Conservation (phyloP, 2,888 invertebrate species). For the Meganola albula region DNA sequence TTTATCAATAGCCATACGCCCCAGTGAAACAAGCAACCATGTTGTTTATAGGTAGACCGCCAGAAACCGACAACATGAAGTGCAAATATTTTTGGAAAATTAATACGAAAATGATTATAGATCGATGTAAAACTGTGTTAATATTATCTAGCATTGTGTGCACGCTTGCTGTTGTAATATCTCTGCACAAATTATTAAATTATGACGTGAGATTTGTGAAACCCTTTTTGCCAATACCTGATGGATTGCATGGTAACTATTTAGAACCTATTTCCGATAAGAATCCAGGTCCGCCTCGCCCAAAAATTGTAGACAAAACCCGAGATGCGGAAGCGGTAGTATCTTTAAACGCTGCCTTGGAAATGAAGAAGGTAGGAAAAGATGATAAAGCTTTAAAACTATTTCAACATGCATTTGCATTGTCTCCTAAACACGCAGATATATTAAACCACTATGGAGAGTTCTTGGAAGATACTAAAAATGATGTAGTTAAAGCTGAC, state of each 20-base stretch:
- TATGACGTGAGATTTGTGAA: constrained; percentile 56
- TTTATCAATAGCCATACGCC: constrained; percentile 42
- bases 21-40: constrained; percentile 40
- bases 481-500: constrained; percentile 93
- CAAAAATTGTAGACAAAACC: constrained; percentile 41
- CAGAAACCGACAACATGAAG: constrained; percentile 54
- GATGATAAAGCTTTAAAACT: constrained; percentile 90
- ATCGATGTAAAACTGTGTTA: constrained; percentile 63
- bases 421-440: constrained; percentile 95
- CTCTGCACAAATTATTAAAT: constrained; percentile 57
- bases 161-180: constrained; percentile 60
- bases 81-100: constrained; percentile 42
- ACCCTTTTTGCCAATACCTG: constrained; percentile 65
- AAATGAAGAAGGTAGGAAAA: constrained; percentile 90
- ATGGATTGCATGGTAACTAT: constrained; percentile 60
- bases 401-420: constrained; percentile 92
- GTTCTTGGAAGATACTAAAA: constrained; percentile 90
- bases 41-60: constrained; percentile 62
- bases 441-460: constrained; percentile 95
- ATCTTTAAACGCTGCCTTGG: constrained; percentile 89
- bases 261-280: constrained; percentile 51
- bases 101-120: constrained; percentile 58
- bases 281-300: constrained; percentile 29
- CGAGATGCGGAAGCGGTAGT: constrained; percentile 86
- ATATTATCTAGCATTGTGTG: constrained; percentile 65